Conservation (phyloP, 1,140 invertebrate species). For the Vollenhovia emeryi region DNA sequence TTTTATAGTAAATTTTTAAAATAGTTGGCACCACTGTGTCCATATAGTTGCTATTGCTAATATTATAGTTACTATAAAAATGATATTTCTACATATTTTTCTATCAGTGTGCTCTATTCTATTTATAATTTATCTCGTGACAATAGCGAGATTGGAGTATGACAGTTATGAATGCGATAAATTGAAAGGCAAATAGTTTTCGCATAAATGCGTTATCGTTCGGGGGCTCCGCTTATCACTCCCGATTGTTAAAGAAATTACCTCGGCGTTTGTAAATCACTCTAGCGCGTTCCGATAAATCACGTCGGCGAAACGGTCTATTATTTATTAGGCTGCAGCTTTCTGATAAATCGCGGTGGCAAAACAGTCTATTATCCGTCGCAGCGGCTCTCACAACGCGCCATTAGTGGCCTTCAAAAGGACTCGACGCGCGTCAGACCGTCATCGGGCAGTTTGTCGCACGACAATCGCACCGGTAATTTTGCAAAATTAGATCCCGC, state of each 20-base stretch:
- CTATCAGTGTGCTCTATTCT: neutral
- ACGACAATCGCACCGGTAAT: too few relatives aligned
- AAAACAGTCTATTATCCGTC: neutral
- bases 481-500: conserved; percentile 34
- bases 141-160: neutral
- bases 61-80: too few relatives aligned
- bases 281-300: conserved; percentile 24
- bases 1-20: too few relatives aligned
- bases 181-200: conserved; percentile 7
- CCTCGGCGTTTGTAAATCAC: conserved; percentile 12
- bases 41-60: too few relatives aligned
- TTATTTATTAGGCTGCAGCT: neutral
- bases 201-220: neutral
- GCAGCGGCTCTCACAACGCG: neutral
- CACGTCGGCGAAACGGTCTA: neutral
- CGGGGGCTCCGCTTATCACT: neutral
- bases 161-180: neutral
- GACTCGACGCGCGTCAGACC: neutral
- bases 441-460: too few relatives aligned
- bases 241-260: conserved; percentile 8
- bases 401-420: neutral
- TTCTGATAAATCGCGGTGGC: conserved; percentile 37
- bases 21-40: too few relatives aligned
- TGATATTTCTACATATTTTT: too few relatives aligned
- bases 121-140: neutral